phyloP scores from a whole-genome alignment of 2,888 invertebrate species.

The Cantharis rufa region DNA sequence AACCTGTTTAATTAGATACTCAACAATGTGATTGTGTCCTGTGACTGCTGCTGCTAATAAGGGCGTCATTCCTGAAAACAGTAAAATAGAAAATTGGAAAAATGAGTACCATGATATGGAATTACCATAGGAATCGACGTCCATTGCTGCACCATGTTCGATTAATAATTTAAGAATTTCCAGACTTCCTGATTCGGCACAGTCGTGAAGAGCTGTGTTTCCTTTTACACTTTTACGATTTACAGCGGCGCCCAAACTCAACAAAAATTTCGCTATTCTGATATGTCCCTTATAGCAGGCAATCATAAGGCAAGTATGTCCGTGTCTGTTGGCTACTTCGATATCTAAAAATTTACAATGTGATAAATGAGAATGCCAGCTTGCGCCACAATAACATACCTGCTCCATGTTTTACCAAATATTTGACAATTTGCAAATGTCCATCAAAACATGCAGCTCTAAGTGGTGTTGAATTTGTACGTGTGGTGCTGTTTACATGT shows the following conservation, averaged over 20 bases:
- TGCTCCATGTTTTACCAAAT: slow-evolving; percentile 87
- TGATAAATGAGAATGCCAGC: background rate
- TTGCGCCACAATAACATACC: slow-evolving; percentile 57
- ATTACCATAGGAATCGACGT: slow-evolving; percentile 90
- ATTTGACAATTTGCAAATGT: slow-evolving; percentile 91
- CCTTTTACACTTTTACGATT: slow-evolving; percentile 91
- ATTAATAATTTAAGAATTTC: slow-evolving; percentile 89
- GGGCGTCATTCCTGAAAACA: slow-evolving; percentile 83
- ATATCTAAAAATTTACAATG: slow-evolving; percentile 70
- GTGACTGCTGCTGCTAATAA: slow-evolving; percentile 90
- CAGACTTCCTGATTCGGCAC: slow-evolving; percentile 93
- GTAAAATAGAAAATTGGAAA: background rate
- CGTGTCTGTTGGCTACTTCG: slow-evolving; percentile 93
- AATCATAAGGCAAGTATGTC: slow-evolving; percentile 98
- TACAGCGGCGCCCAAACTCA: slow-evolving; percentile 85
- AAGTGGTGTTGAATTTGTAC: slow-evolving; percentile 92
- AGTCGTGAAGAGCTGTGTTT: slow-evolving; percentile 97
- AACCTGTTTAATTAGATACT: slow-evolving; percentile 80
- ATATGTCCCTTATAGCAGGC: slow-evolving; percentile 95
- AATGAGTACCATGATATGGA: background rate
- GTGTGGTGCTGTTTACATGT: slow-evolving; percentile 91
- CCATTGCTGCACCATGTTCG: slow-evolving; percentile 87
- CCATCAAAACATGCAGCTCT: slow-evolving; percentile 97
- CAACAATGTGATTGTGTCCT: slow-evolving; percentile 91
- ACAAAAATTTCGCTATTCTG: slow-evolving; percentile 85